These are phyloP conservation scores for Vanessa atalanta DNA, from an alignment of 1,140 invertebrate genomes.

Conservation along the genomic window DNA sequence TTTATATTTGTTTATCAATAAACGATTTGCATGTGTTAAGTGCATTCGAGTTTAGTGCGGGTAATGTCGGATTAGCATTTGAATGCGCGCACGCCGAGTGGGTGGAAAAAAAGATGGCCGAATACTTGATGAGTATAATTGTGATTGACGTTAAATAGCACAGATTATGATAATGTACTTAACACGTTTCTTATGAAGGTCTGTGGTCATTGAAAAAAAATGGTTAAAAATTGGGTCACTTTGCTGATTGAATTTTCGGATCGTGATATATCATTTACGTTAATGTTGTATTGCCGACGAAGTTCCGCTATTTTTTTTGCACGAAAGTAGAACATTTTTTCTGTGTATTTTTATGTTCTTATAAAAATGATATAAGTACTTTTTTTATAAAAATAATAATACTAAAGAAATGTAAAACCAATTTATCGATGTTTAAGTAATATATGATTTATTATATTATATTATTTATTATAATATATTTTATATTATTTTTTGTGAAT, in stretches of 20 bases:
- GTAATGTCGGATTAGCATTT: constrained; percentile 60
- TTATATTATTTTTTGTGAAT: too few species aligned
- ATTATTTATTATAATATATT: too few species aligned
- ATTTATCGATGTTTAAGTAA: too few species aligned
- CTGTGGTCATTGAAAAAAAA: not conserved
- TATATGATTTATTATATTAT: too few species aligned
- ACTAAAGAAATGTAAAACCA: too few species aligned
- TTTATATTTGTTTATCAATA: constrained; percentile 76
- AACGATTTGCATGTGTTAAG: constrained; percentile 76
- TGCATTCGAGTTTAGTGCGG: constrained; percentile 43
- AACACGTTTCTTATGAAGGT: not conserved
- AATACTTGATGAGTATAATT: constrained; percentile 31
- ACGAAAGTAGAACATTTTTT: too few species aligned
- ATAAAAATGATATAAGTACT: too few species aligned
- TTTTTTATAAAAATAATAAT: too few species aligned
- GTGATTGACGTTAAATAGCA: constrained; percentile 49
- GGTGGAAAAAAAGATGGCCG: constrained; percentile 47
- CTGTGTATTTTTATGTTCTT: too few species aligned
- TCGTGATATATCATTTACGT: too few species aligned
- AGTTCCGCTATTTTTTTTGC: not conserved
- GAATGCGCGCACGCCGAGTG: constrained; percentile 59
- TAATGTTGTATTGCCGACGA: too few species aligned
- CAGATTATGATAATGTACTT: constrained; percentile 11
- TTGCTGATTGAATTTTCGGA: not conserved
- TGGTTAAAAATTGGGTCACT: not conserved